Base-by-base conservation (phyloP, 2,888 invertebrate genomes). In the Tromatobia lineatoria region DNA sequence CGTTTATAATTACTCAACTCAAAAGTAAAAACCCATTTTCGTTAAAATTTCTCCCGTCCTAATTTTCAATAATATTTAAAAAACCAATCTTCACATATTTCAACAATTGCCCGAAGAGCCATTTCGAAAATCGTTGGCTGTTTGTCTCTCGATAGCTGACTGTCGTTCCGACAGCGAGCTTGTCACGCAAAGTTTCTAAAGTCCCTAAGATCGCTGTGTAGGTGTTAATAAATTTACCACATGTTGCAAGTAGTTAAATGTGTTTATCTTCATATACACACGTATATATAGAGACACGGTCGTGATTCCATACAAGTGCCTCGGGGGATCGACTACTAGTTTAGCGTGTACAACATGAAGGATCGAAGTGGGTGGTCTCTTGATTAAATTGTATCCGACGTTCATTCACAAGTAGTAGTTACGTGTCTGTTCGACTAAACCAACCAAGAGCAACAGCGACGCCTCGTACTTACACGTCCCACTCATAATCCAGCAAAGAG, bases 331-430 rank as follows among this genome's bases (percentile, higher is more conserved):
- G 38, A 11, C 18, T 20, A 38, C 34, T 11, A 29, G 29, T 52
- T 50, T 13, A 20, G 38, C 15, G 45, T 47, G 61, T 79, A 57
- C 54, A 64, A 47, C 52, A 64, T 38, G 54, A 38, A 6, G 52
- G 15, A 73, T 70, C 76, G 20, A 29, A 50, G 52, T 66, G 8
- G 50, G 25, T 50, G 25, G 29, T 57, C 18, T 61, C 69, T 42
- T 74, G 75, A 80, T 71, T 76, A 79, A 83, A 83, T 83, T 79
- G 70, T 79, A 75, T 66, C 34, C 54, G 83, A 80, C 83, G 59
- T 73, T 80, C 66, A 67, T 77, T 71, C 77, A 20, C 25, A 74
- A 77, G 71, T 47, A 69, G 54, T 71, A 42, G 47, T 18, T 75
- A 23, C 59, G 13, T 20, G 25, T 66, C 66, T n/a, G 45, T 59